A percentile compares a stretch with the other conserved stretches of the same genome.
phyloP scores from a whole-genome alignment of 2,888 invertebrate genomes.

The Hemithea aestivaria region DNA sequence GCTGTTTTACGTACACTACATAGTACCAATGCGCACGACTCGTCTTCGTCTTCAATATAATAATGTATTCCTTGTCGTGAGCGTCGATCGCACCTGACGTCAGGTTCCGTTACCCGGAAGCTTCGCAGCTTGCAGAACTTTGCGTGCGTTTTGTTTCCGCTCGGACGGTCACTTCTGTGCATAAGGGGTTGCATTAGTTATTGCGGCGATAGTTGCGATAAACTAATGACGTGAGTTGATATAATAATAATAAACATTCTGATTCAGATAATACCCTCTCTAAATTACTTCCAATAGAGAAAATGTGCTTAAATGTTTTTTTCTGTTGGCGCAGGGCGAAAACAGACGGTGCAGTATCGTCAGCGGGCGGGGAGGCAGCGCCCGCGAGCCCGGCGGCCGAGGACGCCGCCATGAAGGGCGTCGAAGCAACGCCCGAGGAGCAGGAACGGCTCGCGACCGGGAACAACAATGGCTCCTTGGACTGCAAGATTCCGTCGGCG shows the following conservation, averaged over 20 bases:
- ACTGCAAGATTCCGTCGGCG: conserved; percentile 83
- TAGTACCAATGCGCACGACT: conserved; percentile 45
- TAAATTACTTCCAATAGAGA: too few species aligned
- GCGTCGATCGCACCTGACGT: conserved; percentile 37
- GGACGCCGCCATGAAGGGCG: conserved; percentile 71
- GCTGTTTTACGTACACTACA: conserved; percentile 34
- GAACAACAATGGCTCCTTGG: conserved; percentile 87
- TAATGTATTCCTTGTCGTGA: conserved; percentile 36
- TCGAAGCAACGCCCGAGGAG: conserved; percentile 72
- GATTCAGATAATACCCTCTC: too few species aligned
- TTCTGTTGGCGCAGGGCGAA: conserved; percentile 64
- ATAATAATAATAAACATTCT: conserved; percentile 3
- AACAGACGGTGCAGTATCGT: conserved; percentile 50
- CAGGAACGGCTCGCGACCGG: conserved; percentile 71
- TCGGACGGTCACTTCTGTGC: conserved; percentile 32
- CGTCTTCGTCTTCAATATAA: conserved; percentile 34
- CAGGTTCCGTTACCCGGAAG: conserved; percentile 55
- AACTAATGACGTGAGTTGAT: conserved; percentile 64
- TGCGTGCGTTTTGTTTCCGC: conserved; percentile 56
- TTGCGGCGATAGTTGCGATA: conserved; percentile 29
- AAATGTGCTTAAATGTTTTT: conserved; percentile 31
- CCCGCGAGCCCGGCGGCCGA: conserved; percentile 60
- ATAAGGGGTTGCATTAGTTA: conserved; percentile 38
- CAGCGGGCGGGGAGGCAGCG: conserved; percentile 60
- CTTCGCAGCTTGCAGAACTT: conserved; percentile 41